Conservation (phyloP, 2,888 invertebrate genomes). For the Eupithecia dodoneata region DNA sequence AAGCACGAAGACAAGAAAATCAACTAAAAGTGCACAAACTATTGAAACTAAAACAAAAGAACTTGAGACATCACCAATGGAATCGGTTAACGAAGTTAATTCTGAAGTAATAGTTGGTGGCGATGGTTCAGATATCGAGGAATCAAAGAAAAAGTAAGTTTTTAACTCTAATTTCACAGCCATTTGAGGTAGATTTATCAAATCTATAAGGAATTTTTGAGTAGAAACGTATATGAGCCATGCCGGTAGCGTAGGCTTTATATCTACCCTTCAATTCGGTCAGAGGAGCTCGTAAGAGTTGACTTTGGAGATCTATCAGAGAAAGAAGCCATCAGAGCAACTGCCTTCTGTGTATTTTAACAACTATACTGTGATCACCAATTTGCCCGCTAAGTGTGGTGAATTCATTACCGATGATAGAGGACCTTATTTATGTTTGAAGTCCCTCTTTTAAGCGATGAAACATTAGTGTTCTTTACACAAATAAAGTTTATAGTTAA, state of each 20-base stretch:
- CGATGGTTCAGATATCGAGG: slow-evolving; percentile 5
- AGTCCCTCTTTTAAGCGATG: no score
- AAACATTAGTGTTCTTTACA: no score
- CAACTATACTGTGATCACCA: no score
- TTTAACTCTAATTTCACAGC: neutral
- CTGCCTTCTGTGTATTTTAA: no score
- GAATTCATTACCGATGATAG: no score
- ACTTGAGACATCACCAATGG: neutral
- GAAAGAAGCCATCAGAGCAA: no score
- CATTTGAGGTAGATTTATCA: neutral
- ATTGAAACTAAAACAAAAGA: neutral
- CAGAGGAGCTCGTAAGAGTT: no score
- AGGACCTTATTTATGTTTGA: no score
- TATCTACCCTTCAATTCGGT: neutral
- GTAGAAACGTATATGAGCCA: neutral
- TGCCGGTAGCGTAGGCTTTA: neutral
- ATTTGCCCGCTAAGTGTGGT: no score
- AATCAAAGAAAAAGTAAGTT: slow-evolving; percentile 6
- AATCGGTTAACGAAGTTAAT: neutral
- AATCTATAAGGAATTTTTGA: neutral
- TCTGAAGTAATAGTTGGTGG: neutral
- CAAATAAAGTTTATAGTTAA: no score
- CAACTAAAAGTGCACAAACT: neutral
- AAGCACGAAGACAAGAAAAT: neutral
- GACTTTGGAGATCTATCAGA: no score